phyloP scores from a whole-genome alignment of 2,113 vertebrate species.

The Hiodon tergisus region DNA sequence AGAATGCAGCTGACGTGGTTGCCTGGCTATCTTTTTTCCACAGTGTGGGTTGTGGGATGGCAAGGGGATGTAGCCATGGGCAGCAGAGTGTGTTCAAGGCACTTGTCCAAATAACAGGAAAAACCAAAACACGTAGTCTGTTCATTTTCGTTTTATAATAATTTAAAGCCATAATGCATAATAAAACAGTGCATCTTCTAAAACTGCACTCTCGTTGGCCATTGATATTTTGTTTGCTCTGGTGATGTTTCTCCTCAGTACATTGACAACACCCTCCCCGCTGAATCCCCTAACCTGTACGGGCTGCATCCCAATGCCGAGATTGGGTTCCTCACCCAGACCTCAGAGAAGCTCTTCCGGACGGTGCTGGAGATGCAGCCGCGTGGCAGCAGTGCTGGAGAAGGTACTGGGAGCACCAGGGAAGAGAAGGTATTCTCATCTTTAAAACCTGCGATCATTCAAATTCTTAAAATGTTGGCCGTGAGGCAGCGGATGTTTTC shows the following conservation, averaged over 20 bases:
- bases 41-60: neutral
- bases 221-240: constrained; percentile 4
- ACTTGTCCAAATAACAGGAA: too few relatives aligned
- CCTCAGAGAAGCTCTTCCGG: constrained; percentile 82
- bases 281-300: constrained; percentile 85
- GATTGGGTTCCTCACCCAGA: constrained; percentile 87
- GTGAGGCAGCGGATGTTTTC: too few relatives aligned
- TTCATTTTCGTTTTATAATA: neutral
- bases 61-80: too few relatives aligned
- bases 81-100: too few relatives aligned
- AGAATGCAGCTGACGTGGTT: neutral
- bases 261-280: constrained; percentile 74
- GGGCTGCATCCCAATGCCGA: constrained; percentile 94
- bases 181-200: neutral
- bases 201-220: too few relatives aligned
- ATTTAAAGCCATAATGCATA: neutral
- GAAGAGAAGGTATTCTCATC: constrained; percentile 78
- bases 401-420: constrained; percentile 51
- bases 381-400: constrained; percentile 53
- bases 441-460: too few relatives aligned
- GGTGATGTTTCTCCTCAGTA: constrained; percentile 63
- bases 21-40: neutral
- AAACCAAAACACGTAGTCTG: neutral
- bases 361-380: constrained; percentile 86
- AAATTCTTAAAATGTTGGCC: too few relatives aligned